phyloP scores from a whole-genome alignment of 2,888 invertebrate species.

The Nemotelus pantherinus region DNA sequence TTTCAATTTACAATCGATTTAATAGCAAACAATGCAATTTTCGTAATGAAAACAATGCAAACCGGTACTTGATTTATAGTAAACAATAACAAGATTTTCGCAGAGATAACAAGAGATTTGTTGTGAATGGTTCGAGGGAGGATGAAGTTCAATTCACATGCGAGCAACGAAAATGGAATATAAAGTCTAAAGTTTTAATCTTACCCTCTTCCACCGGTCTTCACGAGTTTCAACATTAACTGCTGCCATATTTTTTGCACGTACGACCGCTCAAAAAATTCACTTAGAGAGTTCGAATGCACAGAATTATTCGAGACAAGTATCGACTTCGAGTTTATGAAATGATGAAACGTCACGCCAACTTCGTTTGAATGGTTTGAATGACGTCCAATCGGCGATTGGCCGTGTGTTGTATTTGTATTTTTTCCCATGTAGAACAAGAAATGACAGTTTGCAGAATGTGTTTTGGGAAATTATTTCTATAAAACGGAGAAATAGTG shows the following conservation, averaged over 20 bases:
- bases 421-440: too few species aligned
- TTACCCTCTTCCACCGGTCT: constrained; percentile 55
- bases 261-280: neutral
- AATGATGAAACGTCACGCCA: neutral
- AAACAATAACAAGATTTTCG: too few species aligned
- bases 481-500: neutral
- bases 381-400: constrained; percentile 5
- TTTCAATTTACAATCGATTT: too few species aligned
- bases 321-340: neutral
- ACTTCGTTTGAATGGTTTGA: neutral
- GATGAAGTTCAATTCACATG: too few species aligned
- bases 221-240: constrained; percentile 52
- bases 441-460: neutral
- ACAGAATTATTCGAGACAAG: neutral
- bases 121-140: too few species aligned
- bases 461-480: constrained; percentile 22
- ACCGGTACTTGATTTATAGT: too few species aligned
- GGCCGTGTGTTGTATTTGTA: neutral
- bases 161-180: too few species aligned
- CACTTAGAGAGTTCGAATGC: neutral
- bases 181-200: neutral
- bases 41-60: too few species aligned
- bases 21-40: too few species aligned
- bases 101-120: too few species aligned
- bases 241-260: constrained; percentile 49